phyloP scores from a whole-genome alignment of 2,113 vertebrate genomes.

The Erythrocercus mccallii region DNA sequence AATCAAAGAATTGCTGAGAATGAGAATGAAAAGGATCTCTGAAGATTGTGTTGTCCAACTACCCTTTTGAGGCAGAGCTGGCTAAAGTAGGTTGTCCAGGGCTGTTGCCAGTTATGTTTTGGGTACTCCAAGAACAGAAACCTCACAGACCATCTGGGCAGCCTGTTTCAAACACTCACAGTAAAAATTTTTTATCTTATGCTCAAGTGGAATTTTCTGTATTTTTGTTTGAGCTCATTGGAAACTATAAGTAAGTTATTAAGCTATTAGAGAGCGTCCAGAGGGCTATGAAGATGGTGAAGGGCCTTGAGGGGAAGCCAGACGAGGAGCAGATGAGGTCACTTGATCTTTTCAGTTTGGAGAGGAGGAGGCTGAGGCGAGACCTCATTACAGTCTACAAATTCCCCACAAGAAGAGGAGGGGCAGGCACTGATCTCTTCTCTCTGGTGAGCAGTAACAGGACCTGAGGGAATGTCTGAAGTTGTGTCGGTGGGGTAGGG shows the following conservation, averaged over 20 bases:
- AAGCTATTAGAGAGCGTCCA: neutral
- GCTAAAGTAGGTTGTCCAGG: neutral
- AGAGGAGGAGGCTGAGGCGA: neutral
- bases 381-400: neutral
- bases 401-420: neutral
- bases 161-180: neutral
- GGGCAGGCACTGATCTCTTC: too few relatives aligned
- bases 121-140: neutral
- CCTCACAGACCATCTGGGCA: neutral
- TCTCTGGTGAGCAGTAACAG: neutral
- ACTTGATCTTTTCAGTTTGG: too few relatives aligned
- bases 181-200: neutral
- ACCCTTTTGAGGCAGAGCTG: neutral
- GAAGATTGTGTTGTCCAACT: neutral
- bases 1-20: neutral
- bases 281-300: too few relatives aligned
- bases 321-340: rapidly evolving
- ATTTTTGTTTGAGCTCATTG: neutral
- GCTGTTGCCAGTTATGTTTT: neutral
- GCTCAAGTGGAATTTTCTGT: neutral
- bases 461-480: neutral
- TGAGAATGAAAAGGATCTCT: neutral
- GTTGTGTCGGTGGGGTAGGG: too few relatives aligned
- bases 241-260: neutral
- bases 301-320: neutral